Percentiles rank a stretch among this genome's conserved stretches.
phyloP scores from a whole-genome alignment of 2,888 invertebrate genomes.

The Adela reaumurella region DNA sequence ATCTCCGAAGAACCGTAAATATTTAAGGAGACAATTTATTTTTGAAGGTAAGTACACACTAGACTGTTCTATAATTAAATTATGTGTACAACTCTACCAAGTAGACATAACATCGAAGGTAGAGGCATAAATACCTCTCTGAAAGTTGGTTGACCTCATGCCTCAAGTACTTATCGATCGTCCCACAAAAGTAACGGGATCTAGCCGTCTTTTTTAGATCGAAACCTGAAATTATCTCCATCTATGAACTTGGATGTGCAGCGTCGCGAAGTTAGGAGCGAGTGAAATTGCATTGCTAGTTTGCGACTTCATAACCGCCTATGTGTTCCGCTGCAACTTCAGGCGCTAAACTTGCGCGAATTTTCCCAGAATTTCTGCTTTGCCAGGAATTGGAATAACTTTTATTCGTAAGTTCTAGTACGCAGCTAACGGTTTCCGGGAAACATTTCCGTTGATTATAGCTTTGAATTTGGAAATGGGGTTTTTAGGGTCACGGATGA shows the following conservation, averaged over 20 bases:
- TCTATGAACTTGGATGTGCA: conserved; percentile 52
- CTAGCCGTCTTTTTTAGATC: neutral
- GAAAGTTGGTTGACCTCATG: no score
- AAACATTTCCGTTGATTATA: no score
- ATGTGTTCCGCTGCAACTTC: conserved; percentile 25
- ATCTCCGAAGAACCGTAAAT: no score
- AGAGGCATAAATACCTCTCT: no score
- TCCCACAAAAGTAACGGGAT: neutral
- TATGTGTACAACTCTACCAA: neutral
- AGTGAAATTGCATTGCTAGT: conserved; percentile 35
- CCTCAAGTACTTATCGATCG: neutral
- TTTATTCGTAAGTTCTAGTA: no score
- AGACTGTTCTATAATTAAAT: neutral
- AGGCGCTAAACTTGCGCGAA: neutral
- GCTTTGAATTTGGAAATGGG: no score
- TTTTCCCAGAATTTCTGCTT: no score
- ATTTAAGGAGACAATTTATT: neutral
- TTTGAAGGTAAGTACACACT: neutral
- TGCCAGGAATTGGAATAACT: no score
- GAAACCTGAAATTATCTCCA: conserved; percentile 24
- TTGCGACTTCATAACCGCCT: conserved; percentile 32
- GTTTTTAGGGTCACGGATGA: neutral
- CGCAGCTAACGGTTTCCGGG: no score
- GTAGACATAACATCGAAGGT: no score
- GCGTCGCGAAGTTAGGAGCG: conserved; percentile 28